phyloP scores from a whole-genome alignment of 2,888 invertebrate genomes.

The Dromius quadrimaculatus region DNA sequence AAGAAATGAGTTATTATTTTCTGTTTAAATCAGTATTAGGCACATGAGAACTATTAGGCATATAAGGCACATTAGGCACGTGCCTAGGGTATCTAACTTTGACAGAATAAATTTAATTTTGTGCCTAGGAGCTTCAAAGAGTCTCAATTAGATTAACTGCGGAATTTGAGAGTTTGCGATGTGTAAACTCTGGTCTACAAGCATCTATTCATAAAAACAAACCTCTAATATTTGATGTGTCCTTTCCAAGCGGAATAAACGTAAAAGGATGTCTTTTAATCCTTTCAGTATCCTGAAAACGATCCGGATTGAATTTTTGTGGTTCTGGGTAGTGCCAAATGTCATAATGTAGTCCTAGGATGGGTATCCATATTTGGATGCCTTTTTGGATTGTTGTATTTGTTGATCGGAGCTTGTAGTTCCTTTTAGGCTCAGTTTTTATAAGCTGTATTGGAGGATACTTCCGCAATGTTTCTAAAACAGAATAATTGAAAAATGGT shows the following conservation, averaged over 20 bases:
- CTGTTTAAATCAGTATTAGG: no score
- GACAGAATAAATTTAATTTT: no score
- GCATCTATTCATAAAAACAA: no score
- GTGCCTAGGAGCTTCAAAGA: no score
- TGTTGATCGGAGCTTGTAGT: conserved; percentile 1
- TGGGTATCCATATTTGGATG: conserved; percentile 12
- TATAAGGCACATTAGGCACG: no score
- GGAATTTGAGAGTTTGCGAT: no score
- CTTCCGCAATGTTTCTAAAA: conserved; percentile 18
- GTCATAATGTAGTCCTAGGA: conserved; percentile 24
- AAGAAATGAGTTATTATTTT: no score
- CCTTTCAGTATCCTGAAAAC: conserved; percentile 58
- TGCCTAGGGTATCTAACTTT: no score
- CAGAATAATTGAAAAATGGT: no score
- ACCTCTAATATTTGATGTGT: conserved; percentile 35
- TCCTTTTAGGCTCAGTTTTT: background rate
- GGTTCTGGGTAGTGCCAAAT: conserved; percentile 3
- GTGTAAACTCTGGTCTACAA: no score
- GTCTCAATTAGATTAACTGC: no score
- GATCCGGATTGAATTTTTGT: conserved; percentile 55
- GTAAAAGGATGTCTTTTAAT: conserved; percentile 53
- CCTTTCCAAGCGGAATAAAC: conserved; percentile 58
- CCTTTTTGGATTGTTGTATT: conserved; percentile 8
- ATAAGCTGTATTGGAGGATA: conserved; percentile 4
- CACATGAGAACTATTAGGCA: no score